phyloP scores from a whole-genome alignment of 2,888 invertebrate genomes.

The Sinhomidia bicolor region DNA sequence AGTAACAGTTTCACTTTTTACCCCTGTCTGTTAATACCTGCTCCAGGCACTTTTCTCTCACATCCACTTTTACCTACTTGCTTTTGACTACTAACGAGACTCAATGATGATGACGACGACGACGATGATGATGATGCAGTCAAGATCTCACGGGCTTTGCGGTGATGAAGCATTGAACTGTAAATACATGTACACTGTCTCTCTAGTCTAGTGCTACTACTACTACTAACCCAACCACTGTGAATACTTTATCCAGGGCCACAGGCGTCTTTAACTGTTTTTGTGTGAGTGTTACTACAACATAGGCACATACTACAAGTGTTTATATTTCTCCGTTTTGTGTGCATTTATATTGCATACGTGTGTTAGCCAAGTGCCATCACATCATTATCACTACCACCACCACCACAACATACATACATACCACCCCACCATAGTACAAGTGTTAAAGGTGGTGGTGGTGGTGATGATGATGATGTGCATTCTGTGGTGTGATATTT shows the following conservation, averaged over 20 bases:
- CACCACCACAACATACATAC: background rate
- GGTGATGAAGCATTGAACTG: slow-evolving; percentile 65
- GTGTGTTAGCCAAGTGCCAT: background rate
- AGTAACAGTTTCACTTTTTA: slow-evolving; percentile 60
- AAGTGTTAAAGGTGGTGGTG: background rate
- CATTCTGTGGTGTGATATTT: background rate
- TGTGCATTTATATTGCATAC: background rate
- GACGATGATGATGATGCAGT: slow-evolving; percentile 52
- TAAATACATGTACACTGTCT: too few relatives aligned
- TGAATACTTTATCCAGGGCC: slow-evolving; percentile 36
- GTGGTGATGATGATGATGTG: background rate
- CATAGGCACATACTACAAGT: too few relatives aligned
- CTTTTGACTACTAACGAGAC: slow-evolving; percentile 65
- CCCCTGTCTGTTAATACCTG: slow-evolving; percentile 57
- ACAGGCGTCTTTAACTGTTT: slow-evolving; percentile 53
- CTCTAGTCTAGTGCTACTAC: too few relatives aligned
- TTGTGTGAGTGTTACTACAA: slow-evolving; percentile 34
- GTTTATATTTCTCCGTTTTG: too few relatives aligned
- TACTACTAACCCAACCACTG: background rate
- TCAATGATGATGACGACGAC: too few relatives aligned
- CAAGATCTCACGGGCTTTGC: slow-evolving; percentile 65
- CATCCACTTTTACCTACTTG: slow-evolving; percentile 7
- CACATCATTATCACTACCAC: background rate
- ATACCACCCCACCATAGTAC: too few relatives aligned
- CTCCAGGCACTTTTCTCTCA: slow-evolving; percentile 64